Percentiles rank a stretch among this genome's conserved stretches.
Conservation (phyloP, 2,113 vertebrate genomes). For the Spea multiplicata region DNA sequence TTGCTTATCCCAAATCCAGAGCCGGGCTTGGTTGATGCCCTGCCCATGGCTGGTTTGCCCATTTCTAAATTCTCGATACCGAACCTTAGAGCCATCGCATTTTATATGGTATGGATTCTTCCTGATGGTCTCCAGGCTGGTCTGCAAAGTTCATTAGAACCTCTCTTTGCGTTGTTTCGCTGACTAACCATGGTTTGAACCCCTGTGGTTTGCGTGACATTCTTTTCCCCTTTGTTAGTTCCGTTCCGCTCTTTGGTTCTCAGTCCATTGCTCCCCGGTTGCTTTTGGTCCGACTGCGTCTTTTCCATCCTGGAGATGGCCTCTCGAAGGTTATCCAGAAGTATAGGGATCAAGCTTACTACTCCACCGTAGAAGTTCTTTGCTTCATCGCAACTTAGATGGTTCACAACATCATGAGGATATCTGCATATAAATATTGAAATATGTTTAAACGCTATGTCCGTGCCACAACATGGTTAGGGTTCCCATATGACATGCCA, state of each 20-base stretch:
- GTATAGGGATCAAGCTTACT: conserved; percentile 73
- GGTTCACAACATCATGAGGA: conserved; percentile 71
- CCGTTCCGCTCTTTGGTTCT: neutral
- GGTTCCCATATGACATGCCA: too few relatives aligned
- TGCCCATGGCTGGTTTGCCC: too few relatives aligned
- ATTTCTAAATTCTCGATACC: too few relatives aligned
- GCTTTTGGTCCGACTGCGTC: conserved; percentile 47
- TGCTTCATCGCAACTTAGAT: conserved; percentile 74
- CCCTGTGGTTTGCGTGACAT: neutral
- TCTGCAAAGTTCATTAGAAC: neutral
- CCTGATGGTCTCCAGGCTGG: conserved; percentile 35
- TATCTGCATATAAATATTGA: conserved; percentile 59
- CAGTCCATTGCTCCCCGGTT: neutral
- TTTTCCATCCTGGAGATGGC: conserved; percentile 61
- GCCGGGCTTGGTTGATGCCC: too few relatives aligned
- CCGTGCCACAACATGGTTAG: too few relatives aligned
- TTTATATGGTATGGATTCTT: neutral
- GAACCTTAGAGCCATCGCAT: too few relatives aligned
- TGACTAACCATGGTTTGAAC: conserved; percentile 21
- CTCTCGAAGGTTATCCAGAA: conserved; percentile 64
- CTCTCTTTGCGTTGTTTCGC: conserved; percentile 26
- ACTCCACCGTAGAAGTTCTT: conserved; percentile 71
- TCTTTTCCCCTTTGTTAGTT: neutral
- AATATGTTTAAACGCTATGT: too few relatives aligned
- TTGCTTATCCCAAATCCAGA: too few relatives aligned